phyloP scores from a whole-genome alignment of 1,140 invertebrate genomes.

The Phortica variegata region DNA sequence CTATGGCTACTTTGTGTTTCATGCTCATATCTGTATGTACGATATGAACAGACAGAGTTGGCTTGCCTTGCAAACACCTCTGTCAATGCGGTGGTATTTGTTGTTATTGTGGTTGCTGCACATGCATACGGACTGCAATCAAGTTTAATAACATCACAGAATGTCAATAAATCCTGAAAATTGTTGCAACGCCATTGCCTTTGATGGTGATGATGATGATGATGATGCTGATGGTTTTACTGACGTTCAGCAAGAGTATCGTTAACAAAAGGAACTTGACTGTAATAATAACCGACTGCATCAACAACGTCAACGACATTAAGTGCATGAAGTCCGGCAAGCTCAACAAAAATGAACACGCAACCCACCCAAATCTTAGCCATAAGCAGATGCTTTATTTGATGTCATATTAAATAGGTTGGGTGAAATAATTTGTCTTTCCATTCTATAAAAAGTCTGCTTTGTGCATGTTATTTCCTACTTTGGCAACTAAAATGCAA shows the following conservation, averaged over 20 bases:
- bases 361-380: conserved; percentile 3
- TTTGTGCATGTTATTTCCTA: no score
- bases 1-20: no score
- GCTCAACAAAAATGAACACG: no score
- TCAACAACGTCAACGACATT: conserved; percentile 10
- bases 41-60: no score
- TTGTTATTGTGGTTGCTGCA: no score
- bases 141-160: conserved; percentile 55
- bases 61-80: no score
- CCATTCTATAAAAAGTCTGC: conserved; percentile 16
- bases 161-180: conserved; percentile 55
- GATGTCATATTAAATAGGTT: conserved; percentile 17
- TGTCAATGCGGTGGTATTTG: no score
- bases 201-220: conserved; percentile 1
- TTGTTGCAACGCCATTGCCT: conserved; percentile 21
- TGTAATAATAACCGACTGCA: not conserved
- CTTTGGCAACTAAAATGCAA: no score
- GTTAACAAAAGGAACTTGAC: conserved; percentile 46
- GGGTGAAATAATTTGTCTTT: not conserved
- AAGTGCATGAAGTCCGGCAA: no score
- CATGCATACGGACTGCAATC: no score
- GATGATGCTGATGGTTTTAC: conserved; percentile 17
- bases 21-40: no score
- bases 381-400: conserved; percentile 30
- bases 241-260: conserved; percentile 48